Evolutionary conservation across 2,113 vertebrate species (phyloP), one percentile per base, ranked within the genome.

Genomic region (Beaufortia kweichowensis): DNA sequence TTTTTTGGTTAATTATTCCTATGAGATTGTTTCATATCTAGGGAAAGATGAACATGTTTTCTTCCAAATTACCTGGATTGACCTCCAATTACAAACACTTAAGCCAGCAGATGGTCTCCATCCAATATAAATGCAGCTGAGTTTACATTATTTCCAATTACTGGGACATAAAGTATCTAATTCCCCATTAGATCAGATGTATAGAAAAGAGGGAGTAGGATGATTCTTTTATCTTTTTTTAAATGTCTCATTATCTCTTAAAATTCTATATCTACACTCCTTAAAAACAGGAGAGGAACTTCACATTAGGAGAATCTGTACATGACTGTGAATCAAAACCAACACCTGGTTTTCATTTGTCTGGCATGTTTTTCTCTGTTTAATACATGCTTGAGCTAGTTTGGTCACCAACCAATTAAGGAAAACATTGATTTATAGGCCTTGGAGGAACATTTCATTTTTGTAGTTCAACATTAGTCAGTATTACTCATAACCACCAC

Each of bases 401-500:
- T 39, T 39, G 35, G 11, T 10, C 8, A 62, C 19, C 19, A 29
- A 17, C 15, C 50, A 39, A 15, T 76, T 65, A 39, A 21, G 15
- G 7, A 43, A 55, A 77, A 61, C 62, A 41, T 9, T 46, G 53
- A 46, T 55, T 24, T 59, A 29, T 75, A 35, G 11, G 17, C 8
- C 31, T 26, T 50, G 19, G 46, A 19, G 46, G 31, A 24, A 41
- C 24, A 56, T 31, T 59, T 64, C 53, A 33, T 57, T 31, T 29
- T 26, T 43, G 50, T 57, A 19, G 33, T 57, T 41, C 17, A 66
- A 41, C 31, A 66, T 67, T 28, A 64, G 57, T 69, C 48, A 53
- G 21, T 26, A 55, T 73, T 53, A 26, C 23, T 71, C 57, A 71
- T 63, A 23, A 63, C 41, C 60, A 39, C 53, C 64, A 28, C 57